Conservation (phyloP, 2,888 invertebrate genomes). For the Morpho achilles region DNA sequence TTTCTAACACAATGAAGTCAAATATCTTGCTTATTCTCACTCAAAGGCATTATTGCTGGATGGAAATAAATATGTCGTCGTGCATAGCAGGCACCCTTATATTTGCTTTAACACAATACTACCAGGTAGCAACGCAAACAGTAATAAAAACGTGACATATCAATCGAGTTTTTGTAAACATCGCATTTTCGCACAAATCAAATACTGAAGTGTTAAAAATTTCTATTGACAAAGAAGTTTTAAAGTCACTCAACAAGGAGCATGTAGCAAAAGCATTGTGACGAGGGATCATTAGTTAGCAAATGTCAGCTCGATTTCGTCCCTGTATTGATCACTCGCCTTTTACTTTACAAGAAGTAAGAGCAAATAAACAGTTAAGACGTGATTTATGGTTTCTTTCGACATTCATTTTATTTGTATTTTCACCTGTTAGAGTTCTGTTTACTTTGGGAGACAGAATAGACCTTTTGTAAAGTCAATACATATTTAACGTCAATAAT, state of each 20-base stretch:
- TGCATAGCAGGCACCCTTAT: slow-evolving; percentile 44
- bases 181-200: slow-evolving; percentile 71
- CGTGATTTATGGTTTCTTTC: slow-evolving; percentile 54
- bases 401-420: slow-evolving; percentile 39
- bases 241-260: slow-evolving; percentile 55
- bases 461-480: no score
- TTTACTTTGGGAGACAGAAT: slow-evolving; percentile 6
- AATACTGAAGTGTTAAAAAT: slow-evolving; percentile 76
- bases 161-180: slow-evolving; percentile 62
- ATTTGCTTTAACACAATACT: slow-evolving; percentile 50
- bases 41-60: neutral
- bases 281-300: slow-evolving; percentile 67
- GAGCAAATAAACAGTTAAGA: slow-evolving; percentile 60
- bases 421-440: slow-evolving; percentile 40
- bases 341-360: slow-evolving; percentile 61
- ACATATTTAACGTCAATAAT: no score
- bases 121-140: slow-evolving; percentile 75
- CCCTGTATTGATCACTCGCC: slow-evolving; percentile 54
- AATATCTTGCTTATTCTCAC: slow-evolving; percentile 6
- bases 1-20: neutral
- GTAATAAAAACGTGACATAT: slow-evolving; percentile 73
- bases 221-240: slow-evolving; percentile 61
- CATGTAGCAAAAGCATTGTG: slow-evolving; percentile 49
- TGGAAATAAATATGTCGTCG: slow-evolving; percentile 16
- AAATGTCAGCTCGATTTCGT: slow-evolving; percentile 58